Evolutionary conservation across 2,888 invertebrate species (phyloP), one percentile per base, ranked within the genome.

Genomic region (Corbicula japonica): DNA sequence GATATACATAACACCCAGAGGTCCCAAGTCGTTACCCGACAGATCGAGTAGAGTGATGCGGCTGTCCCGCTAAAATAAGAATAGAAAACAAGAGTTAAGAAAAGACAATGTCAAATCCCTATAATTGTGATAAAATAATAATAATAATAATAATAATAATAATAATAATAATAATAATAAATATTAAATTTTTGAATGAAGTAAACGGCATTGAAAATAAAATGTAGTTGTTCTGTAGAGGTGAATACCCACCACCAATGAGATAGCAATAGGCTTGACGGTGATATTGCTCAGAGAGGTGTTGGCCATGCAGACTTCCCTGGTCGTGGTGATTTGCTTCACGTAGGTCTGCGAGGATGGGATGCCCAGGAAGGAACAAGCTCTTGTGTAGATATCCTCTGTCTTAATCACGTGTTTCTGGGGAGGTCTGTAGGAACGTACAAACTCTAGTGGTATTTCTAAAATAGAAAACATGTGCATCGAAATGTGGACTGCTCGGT

Each of bases 1-100:
- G 8, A 91, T 74, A 70, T 89, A 89, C 72, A 83, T 85, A 6
- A 86, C 81, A 28, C 90, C 90, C 2, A 87, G 46, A 26, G 88
- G 80, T 18, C 90, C 89, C 10, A 91, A 80, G 38, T 89, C 84
- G 76, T 90, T 90, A 5, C 87, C 87, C 10, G 89, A 89, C 12
- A 91, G 66, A 74, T 90, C 88, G 6, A 91, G 66, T 18, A 68
- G 68, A 26, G 56, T 44, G 2, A 90, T 78, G 3, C 56, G 76
- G 2, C 58, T 63, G 66, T 91, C 89, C 54, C 81, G 70, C 91
- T 91, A 84, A 18, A 87, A 87, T 21, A 38, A 52, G n/a, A 61
- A 62, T 21, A 28, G 35, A 23, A 32, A 21, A 56, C n/a, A n/a
- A n/a, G n/a, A n/a, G n/a, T n/a, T n/a, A n/a, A n/a, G n/a, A n/a